phyloP scores from a whole-genome alignment of 2,797 vertebrate genomes.

The Setipinna tenuifilis region DNA sequence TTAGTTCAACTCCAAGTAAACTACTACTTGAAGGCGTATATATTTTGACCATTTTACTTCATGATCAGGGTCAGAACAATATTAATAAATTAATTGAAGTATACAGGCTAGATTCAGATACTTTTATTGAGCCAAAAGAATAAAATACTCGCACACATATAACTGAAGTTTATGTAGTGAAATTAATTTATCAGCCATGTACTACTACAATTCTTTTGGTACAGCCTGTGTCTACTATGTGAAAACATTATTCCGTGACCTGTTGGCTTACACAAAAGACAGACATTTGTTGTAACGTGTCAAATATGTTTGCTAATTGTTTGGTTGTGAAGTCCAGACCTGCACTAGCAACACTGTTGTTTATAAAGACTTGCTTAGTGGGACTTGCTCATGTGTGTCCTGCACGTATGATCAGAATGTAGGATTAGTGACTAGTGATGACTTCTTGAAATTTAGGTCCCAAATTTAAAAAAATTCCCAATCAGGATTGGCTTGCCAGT shows the following conservation, averaged over 20 bases:
- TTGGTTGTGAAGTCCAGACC: background rate
- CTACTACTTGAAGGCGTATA: too few species aligned
- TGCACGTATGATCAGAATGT: background rate
- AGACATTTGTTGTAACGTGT: conserved; percentile 53
- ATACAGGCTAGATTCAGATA: background rate
- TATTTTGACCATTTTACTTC: background rate
- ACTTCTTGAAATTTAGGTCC: background rate
- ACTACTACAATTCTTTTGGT: background rate
- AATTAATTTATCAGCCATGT: too few species aligned
- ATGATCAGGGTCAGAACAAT: too few species aligned
- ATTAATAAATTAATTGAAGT: background rate
- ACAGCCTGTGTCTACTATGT: background rate
- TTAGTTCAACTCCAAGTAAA: background rate
- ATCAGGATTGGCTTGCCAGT: background rate
- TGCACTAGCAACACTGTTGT: background rate
- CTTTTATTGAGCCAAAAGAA: background rate
- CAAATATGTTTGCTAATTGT: conserved; percentile 18
- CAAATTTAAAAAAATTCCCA: background rate
- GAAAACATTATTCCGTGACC: too few species aligned
- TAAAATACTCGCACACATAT: too few species aligned
- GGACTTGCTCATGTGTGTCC: background rate
- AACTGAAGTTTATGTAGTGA: too few species aligned
- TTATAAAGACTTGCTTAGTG: background rate
- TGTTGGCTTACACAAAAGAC: conserved; percentile 34
- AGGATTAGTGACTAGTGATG: background rate